Evolutionary conservation across 2,888 invertebrate genomes (phyloP).

Genomic region (Tetragnatha montana): DNA sequence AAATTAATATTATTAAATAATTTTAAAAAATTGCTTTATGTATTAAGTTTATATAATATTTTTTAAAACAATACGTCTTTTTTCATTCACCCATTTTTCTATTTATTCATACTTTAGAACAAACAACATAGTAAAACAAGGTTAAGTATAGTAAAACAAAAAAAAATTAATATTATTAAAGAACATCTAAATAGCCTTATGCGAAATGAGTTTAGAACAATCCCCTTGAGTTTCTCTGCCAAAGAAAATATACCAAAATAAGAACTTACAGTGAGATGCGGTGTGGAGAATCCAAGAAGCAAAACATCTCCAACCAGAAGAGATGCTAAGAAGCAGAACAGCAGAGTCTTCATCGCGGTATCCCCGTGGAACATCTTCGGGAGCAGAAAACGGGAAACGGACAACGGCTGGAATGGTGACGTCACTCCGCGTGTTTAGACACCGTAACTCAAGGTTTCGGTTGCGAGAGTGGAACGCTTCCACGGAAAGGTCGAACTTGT

Average conservation of each 20-base stretch:
- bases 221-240: not conserved
- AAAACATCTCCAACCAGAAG: not conserved
- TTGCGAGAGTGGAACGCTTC: not conserved
- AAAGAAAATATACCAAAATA: too few relatives aligned
- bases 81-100: not conserved
- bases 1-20: too few relatives aligned
- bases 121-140: not conserved
- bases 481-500: not conserved
- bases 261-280: not conserved
- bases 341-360: not conserved
- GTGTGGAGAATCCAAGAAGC: conserved; percentile 5
- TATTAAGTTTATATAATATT: too few relatives aligned
- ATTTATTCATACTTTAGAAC: not conserved
- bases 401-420: conserved; percentile 25
- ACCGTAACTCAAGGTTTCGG: conserved; percentile 31
- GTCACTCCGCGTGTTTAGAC: conserved; percentile 34
- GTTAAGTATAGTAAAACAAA: too few relatives aligned
- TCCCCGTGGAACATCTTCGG: not conserved
- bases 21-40: too few relatives aligned
- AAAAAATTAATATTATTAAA: too few relatives aligned
- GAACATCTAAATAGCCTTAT: too few relatives aligned
- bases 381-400: not conserved
- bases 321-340: not conserved
- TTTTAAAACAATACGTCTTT: not conserved
- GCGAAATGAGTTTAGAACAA: too few relatives aligned